Conservation (phyloP, 2,797 vertebrate genomes). For the Tragopan temminckii region DNA sequence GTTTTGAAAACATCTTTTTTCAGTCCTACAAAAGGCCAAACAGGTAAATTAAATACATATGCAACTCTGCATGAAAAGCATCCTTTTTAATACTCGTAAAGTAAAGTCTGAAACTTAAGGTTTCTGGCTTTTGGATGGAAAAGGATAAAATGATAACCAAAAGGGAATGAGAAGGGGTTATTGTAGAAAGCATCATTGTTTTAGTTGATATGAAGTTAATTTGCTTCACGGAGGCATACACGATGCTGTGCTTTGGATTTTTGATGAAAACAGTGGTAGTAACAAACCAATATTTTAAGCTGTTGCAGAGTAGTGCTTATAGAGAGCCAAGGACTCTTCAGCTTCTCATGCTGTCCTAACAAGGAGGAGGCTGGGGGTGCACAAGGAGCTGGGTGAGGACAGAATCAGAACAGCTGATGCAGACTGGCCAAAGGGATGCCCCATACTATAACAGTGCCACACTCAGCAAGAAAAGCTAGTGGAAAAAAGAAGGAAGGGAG, state of each 20-base stretch:
- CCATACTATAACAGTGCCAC: accelerated
- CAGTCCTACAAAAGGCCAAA: not conserved
- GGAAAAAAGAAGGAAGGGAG: not conserved
- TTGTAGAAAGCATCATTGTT: not conserved
- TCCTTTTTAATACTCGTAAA: not conserved
- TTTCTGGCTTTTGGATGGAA: not conserved
- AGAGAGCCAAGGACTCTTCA: not conserved
- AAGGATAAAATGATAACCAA: not conserved
- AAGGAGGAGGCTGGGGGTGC: not conserved
- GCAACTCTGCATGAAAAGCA: not conserved
- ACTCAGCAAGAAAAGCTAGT: not conserved
- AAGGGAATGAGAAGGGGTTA: not conserved
- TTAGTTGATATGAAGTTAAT: not conserved
- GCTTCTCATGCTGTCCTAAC: not conserved
- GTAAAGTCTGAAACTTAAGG: not conserved
- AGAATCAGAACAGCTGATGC: not conserved
- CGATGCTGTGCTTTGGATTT: not conserved
- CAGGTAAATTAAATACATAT: not conserved
- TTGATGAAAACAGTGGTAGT: not conserved
- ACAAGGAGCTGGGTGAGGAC: not conserved
- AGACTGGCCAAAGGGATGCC: not conserved
- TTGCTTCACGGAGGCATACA: not conserved
- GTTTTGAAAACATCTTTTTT: not conserved
- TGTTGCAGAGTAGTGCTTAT: not conserved
- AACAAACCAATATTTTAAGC: not conserved